phyloP scores from a whole-genome alignment of 2,797 vertebrate species.

The Muscicapa striata region DNA sequence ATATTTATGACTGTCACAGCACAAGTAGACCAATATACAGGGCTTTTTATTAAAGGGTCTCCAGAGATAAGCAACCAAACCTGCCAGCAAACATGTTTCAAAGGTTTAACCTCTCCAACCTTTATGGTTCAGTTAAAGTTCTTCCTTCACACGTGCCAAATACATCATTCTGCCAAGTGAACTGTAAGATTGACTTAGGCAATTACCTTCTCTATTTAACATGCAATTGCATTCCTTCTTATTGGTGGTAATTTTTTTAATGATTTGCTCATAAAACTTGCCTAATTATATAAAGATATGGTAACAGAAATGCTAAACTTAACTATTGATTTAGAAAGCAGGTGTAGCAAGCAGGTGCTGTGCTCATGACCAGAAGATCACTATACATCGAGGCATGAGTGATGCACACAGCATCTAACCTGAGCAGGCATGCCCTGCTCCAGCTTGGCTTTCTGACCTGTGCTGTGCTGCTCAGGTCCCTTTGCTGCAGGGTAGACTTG shows the following conservation, averaged over 20 bases:
- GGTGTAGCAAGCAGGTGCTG: rapidly evolving
- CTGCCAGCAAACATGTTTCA: conserved; percentile 21
- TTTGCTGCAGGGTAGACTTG: neutral
- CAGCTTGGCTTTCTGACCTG: rapidly evolving
- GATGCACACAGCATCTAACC: neutral
- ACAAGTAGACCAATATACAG: neutral
- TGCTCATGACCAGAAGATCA: neutral
- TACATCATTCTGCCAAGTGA: neutral
- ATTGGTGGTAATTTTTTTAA: neutral
- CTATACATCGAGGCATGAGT: neutral
- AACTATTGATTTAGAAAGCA: neutral
- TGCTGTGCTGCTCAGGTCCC: neutral
- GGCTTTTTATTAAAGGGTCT: conserved; percentile 12
- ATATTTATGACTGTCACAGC: neutral
- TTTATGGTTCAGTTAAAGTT: conserved; percentile 29
- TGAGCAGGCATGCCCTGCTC: rapidly evolving
- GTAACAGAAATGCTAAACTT: neutral
- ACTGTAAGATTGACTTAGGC: neutral
- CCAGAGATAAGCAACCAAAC: conserved; percentile 1
- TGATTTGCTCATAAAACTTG: neutral
- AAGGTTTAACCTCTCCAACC: conserved; percentile 14
- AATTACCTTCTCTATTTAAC: neutral
- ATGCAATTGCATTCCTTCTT: neutral
- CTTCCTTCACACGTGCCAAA: neutral
- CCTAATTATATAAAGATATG: neutral